Conservation (phyloP, 1,140 invertebrate species). For the Conus ventricosus region DNA sequence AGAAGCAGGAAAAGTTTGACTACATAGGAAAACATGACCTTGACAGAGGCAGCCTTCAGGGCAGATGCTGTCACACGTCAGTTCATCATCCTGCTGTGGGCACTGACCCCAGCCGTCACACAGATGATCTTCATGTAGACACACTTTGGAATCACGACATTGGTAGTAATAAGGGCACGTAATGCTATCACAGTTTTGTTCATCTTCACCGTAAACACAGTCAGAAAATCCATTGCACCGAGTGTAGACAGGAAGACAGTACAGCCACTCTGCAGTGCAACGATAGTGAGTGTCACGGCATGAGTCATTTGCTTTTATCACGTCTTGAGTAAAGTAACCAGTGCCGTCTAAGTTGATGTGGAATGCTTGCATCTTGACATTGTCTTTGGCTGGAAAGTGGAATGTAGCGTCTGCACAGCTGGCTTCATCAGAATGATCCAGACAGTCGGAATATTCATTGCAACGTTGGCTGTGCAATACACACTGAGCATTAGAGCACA, state of each 20-base stretch:
- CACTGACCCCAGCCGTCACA: constrained; percentile 28
- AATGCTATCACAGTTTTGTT: not conserved
- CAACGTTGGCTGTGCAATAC: not conserved
- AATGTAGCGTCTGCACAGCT: too few relatives aligned
- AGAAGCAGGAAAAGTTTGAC: not conserved
- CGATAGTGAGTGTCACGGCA: constrained; percentile 16
- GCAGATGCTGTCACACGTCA: constrained; percentile 10
- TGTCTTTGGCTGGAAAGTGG: not conserved
- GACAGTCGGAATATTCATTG: too few relatives aligned
- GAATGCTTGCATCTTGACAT: not conserved
- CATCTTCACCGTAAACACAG: not conserved
- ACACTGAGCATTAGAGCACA: not conserved
- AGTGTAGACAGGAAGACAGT: constrained; percentile 5
- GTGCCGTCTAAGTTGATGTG: not conserved
- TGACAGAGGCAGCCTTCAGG: constrained; percentile 47
- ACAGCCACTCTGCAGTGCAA: not conserved
- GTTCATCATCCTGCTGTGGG: constrained; percentile 39
- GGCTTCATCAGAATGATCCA: too few relatives aligned
- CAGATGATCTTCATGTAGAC: constrained; percentile 9
- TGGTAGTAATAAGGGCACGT: constrained; percentile 14
- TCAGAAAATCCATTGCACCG: not conserved
- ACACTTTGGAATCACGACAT: constrained; percentile 20
- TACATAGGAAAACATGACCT: constrained; percentile 3
- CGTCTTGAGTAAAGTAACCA: not conserved
- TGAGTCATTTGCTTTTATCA: not conserved